Percentiles rank a stretch among this genome's conserved stretches.
Evolutionary conservation across 2,888 invertebrate genomes (phyloP).

Genomic region (Drosophila putrida): DNA sequence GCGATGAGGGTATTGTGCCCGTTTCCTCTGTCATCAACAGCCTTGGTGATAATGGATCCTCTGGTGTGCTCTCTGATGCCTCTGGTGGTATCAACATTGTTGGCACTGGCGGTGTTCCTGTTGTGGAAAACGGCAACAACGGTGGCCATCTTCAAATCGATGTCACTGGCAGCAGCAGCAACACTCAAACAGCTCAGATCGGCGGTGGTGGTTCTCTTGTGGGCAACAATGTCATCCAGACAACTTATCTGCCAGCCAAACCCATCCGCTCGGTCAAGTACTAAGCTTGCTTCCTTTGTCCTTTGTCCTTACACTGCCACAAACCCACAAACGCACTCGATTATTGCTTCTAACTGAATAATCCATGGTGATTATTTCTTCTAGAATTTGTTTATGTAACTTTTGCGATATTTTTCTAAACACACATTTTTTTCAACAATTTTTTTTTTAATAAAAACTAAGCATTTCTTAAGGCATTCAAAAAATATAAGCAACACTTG

Average conservation of each 20-base stretch:
- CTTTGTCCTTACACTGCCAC: background rate
- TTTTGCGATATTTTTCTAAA: conserved; percentile 59
- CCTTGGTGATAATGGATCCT: conserved; percentile 72
- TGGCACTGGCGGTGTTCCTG: conserved; percentile 65
- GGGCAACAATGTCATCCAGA: conserved; percentile 53
- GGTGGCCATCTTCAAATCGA: conserved; percentile 12
- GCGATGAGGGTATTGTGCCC: conserved; percentile 79
- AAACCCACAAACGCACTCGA: conserved; percentile 16
- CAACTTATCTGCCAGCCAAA: conserved; percentile 73
- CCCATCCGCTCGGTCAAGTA: conserved; percentile 55
- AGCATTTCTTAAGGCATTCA: conserved; percentile 71
- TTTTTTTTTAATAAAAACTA: conserved; percentile 72
- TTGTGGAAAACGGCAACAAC: conserved; percentile 9
- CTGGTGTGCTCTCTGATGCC: conserved; percentile 61
- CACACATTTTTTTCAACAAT: conserved; percentile 28
- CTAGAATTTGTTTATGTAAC: conserved; percentile 47
- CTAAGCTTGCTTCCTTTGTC: conserved; percentile 21
- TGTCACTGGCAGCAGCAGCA: conserved; percentile 39
- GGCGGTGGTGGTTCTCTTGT: background rate
- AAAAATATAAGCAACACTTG: conserved; percentile 55
- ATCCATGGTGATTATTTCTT: conserved; percentile 32
- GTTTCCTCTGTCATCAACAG: conserved; percentile 81
- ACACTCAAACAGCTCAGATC: conserved; percentile 25
- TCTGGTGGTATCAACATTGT: conserved; percentile 56
- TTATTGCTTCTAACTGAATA: conserved; percentile 42